Evolutionary conservation across 2,797 vertebrate species (phyloP).

Genomic region (Sebastolobus alascanus): DNA sequence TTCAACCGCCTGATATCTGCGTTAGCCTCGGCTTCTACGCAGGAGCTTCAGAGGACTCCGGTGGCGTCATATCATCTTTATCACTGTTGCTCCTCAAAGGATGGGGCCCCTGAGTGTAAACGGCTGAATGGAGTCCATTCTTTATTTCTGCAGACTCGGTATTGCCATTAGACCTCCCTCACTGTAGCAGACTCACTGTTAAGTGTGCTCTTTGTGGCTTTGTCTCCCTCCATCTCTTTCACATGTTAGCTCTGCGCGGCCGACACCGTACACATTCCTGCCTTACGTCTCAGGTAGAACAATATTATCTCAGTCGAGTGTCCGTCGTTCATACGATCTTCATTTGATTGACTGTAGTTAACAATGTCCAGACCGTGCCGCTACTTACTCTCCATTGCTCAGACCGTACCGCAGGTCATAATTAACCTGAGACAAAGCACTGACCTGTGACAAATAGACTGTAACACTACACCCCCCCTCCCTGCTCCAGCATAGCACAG

Average conservation of each 20-base stretch:
- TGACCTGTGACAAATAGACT: conserved; percentile 84
- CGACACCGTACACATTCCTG: conserved; percentile 31
- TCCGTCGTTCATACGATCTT: conserved; percentile 59
- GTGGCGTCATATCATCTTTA: conserved; percentile 62
- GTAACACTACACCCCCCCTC: conserved; percentile 69
- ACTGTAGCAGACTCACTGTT: conserved; percentile 27
- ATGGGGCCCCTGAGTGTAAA: conserved; percentile 29
- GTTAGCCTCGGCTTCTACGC: conserved; percentile 22
- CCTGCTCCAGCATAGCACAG: conserved; percentile 21
- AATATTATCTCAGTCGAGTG: conserved; percentile 70
- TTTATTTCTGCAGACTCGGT: conserved; percentile 43
- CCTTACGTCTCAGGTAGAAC: conserved; percentile 56
- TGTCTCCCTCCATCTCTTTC: conserved; percentile 14
- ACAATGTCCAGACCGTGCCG: conserved; percentile 66
- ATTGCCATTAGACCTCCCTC: conserved; percentile 43
- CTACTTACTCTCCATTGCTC: conserved; percentile 54
- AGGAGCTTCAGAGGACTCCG: conserved; percentile 31
- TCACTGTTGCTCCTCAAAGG: conserved; percentile 37
- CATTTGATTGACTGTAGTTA: conserved; percentile 60
- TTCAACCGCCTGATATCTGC: conserved; percentile 44
- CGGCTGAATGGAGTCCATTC: conserved; percentile 59
- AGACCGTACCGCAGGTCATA: conserved; percentile 75
- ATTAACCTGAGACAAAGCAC: conserved; percentile 79
- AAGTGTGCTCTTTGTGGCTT: conserved; percentile 20
- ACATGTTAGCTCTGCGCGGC: conserved; percentile 2